phyloP scores from a whole-genome alignment of 2,113 vertebrate genomes.

The Onychostruthus taczanowskii region DNA sequence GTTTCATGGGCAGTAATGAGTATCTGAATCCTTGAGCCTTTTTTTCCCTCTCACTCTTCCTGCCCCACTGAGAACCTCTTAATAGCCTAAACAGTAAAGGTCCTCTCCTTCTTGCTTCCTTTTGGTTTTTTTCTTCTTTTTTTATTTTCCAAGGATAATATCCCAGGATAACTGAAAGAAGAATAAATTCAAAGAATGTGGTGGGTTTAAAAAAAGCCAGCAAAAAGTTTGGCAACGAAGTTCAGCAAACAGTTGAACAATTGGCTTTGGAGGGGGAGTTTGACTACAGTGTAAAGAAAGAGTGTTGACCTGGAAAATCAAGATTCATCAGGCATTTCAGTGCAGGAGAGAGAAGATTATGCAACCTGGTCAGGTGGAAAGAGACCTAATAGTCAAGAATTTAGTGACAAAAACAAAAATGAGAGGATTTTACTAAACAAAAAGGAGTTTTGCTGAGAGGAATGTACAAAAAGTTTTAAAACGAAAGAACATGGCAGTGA shows the following conservation, averaged over 20 bases:
- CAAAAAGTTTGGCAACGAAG: neutral
- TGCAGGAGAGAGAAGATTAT: neutral
- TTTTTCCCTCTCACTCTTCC: neutral
- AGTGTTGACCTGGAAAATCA: slow-evolving; percentile 24
- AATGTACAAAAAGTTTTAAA: neutral
- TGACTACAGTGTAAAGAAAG: neutral
- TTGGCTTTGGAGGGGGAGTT: neutral
- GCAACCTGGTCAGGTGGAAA: neutral
- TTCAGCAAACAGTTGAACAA: neutral
- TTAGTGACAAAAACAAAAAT: neutral
- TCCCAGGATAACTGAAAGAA: neutral
- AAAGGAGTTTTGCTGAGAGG: neutral
- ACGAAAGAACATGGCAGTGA: neutral
- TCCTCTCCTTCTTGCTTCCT: neutral
- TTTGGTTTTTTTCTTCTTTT: too few species aligned
- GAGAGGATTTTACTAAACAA: neutral
- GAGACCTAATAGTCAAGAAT: neutral
- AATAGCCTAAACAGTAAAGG: neutral
- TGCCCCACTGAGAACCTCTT: neutral
- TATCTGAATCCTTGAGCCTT: neutral
- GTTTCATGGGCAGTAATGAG: neutral
- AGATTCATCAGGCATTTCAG: neutral
- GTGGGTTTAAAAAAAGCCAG: neutral
- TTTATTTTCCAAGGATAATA: too few species aligned
- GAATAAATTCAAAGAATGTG: neutral